These are phyloP conservation scores for Romanomermis culicivorax DNA, from an alignment of 2,888 invertebrate species.

Conservation along the genomic window DNA sequence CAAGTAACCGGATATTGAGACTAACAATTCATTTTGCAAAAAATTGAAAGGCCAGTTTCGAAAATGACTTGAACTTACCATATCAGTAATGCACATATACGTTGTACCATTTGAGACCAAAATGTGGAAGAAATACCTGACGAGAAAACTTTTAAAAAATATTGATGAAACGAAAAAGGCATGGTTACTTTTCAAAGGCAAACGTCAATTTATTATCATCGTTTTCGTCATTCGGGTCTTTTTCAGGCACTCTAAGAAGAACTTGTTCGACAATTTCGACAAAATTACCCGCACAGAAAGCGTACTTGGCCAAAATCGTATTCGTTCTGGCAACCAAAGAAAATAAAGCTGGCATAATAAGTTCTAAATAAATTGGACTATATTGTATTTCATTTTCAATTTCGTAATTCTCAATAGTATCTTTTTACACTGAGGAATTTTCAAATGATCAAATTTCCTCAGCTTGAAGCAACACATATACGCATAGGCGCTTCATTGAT, in stretches of 20 bases:
- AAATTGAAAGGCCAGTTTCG: background rate
- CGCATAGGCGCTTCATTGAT: no score
- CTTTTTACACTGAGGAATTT: no score
- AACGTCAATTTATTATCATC: slow-evolving; percentile 5
- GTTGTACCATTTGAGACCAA: slow-evolving; percentile 62
- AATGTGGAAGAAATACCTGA: slow-evolving; percentile 71
- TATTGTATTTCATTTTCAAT: background rate
- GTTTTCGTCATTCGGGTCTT: no score
- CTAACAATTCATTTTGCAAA: background rate
- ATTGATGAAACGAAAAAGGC: slow-evolving; percentile 5
- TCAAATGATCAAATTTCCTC: no score
- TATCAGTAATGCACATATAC: slow-evolving; percentile 79
- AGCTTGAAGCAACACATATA: no score
- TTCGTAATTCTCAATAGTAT: no score
- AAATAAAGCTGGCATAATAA: slow-evolving; percentile 64
- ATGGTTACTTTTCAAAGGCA: background rate
- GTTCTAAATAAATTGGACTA: no score
- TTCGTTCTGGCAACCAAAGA: slow-evolving; percentile 66
- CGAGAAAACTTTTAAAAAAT: background rate
- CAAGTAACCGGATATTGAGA: background rate
- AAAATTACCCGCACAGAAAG: slow-evolving; percentile 77
- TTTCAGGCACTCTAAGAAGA: slow-evolving; percentile 47
- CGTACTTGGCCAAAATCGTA: slow-evolving; percentile 67
- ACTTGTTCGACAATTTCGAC: slow-evolving; percentile 80
- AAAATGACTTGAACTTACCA: slow-evolving; percentile 34